These are phyloP conservation scores for Orthochromis indermauri DNA, from an alignment of 2,113 vertebrate genomes.

Conservation along the genomic window DNA sequence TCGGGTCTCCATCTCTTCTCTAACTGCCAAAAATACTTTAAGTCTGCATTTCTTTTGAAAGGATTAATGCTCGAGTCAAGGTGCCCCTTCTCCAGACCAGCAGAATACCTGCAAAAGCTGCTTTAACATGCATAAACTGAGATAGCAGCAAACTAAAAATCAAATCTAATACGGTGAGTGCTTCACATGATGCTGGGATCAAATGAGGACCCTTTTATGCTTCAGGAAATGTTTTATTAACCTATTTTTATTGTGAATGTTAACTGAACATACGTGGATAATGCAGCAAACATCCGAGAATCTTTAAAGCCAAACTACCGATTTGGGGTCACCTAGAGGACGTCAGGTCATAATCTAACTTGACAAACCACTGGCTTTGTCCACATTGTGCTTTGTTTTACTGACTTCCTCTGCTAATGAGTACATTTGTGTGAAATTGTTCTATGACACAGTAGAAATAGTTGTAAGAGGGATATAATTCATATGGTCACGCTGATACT, in stretches of 20 bases:
- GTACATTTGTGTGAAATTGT: conserved; percentile 6
- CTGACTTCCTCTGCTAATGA: conserved; percentile 1
- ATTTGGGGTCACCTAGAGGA: not conserved
- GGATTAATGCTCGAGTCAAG: not conserved
- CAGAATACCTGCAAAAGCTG: not conserved
- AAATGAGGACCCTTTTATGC: not conserved
- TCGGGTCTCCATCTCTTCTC: not conserved
- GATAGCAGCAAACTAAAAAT: not conserved
- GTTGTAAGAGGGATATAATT: not conserved
- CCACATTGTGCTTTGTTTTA: not conserved
- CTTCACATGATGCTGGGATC: not conserved
- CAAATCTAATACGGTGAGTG: not conserved
- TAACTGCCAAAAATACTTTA: not conserved
- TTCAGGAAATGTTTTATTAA: not conserved
- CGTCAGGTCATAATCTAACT: not conserved
- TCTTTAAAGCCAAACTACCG: not conserved
- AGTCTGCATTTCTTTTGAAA: not conserved
- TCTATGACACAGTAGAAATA: not conserved
- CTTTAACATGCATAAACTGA: not conserved
- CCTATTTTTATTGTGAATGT: not conserved
- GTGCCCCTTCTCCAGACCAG: not conserved
- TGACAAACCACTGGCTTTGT: not conserved
- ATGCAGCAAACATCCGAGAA: not conserved
- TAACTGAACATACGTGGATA: not conserved
- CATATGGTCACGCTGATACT: not conserved